Evolutionary conservation across 1,140 invertebrate species (phyloP).

Genomic region (Tetramorium parvispinum): DNA sequence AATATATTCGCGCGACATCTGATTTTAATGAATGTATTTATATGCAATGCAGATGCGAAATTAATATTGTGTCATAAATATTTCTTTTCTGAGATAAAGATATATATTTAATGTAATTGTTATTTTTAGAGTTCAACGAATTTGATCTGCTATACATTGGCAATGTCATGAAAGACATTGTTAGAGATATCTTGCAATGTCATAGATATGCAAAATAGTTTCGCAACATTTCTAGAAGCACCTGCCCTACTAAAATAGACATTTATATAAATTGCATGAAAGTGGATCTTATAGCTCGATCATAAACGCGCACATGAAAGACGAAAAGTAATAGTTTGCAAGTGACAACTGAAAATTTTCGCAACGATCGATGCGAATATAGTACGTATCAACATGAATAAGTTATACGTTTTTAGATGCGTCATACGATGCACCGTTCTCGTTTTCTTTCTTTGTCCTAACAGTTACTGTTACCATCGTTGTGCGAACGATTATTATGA

Average conservation of each 20-base stretch:
- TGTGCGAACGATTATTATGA: background rate
- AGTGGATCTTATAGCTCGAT: slow-evolving; percentile 11
- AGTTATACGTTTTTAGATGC: slow-evolving; percentile 23
- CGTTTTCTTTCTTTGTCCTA: background rate
- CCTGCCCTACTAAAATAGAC: slow-evolving; percentile 1
- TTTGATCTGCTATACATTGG: too few relatives aligned
- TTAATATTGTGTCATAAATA: background rate
- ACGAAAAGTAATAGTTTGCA: slow-evolving; percentile 24
- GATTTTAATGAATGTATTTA: background rate
- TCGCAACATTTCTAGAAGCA: background rate
- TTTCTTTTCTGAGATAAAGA: background rate
- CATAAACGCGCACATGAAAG: background rate
- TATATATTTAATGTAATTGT: background rate
- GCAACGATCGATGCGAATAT: slow-evolving; percentile 25
- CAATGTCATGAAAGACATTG: background rate
- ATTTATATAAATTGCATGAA: slow-evolving; percentile 15
- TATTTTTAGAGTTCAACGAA: background rate
- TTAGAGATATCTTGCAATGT: background rate
- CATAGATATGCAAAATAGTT: background rate
- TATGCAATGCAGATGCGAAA: background rate
- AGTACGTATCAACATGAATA: slow-evolving; percentile 24
- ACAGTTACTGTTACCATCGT: background rate
- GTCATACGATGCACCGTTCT: background rate
- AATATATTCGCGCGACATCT: background rate
- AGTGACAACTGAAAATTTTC: slow-evolving; percentile 45